Evolutionary conservation across 2,797 vertebrate genomes (phyloP).

Genomic region (Myripristis murdjan): DNA sequence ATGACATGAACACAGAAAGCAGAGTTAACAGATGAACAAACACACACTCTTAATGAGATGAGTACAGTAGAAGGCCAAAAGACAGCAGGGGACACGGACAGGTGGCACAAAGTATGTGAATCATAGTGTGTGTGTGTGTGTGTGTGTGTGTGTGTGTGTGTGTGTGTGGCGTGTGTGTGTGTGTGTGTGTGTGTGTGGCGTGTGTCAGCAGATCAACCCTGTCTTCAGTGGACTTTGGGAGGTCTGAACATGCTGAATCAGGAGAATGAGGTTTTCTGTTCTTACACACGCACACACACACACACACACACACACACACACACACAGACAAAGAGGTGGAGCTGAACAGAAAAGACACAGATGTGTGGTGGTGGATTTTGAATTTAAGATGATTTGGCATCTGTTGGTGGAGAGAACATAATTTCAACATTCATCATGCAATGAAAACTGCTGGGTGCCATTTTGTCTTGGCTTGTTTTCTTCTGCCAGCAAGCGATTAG

Average conservation of each 20-base stretch:
- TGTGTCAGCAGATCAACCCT: slow-evolving; percentile 13
- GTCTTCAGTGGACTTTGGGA: slow-evolving; percentile 11
- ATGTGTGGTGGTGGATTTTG: not conserved
- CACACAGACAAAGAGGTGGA: not conserved
- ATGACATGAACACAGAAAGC: too few species aligned
- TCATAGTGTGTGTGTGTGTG: too few species aligned
- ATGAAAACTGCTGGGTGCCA: not conserved
- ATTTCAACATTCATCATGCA: not conserved
- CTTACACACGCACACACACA: not conserved
- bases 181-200: slow-evolving; percentile 6
- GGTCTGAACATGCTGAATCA: slow-evolving; percentile 47
- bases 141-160: too few species aligned
- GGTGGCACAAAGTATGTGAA: slow-evolving; percentile 13
- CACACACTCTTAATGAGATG: slow-evolving; percentile 19
- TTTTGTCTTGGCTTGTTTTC: not conserved
- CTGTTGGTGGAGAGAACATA: not conserved
- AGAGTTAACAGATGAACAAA: too few species aligned
- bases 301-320: not conserved
- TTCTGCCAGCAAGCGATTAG: not conserved
- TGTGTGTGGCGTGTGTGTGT: too few species aligned
- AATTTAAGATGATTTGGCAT: slow-evolving; percentile 3
- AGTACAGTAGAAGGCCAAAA: slow-evolving; percentile 12
- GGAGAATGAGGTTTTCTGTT: slow-evolving; percentile 10
- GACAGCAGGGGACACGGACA: slow-evolving; percentile 33
- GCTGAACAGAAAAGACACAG: not conserved